A percentile compares a stretch with the other conserved stretches of the same genome.
Conservation (phyloP, 2,113 vertebrate species). For the Microcebus ravelobensis region DNA sequence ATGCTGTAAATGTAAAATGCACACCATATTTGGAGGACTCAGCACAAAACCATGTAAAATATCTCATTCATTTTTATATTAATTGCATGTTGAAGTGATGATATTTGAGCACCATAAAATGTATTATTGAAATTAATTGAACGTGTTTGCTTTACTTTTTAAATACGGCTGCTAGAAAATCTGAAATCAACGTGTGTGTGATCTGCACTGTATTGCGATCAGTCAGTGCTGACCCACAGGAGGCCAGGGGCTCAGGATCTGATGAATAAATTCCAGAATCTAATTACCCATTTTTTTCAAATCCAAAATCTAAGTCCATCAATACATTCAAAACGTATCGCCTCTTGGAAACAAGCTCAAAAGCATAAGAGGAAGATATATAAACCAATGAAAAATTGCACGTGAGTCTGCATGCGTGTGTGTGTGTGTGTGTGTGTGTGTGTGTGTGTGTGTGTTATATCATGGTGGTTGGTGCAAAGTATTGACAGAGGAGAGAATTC, state of each 20-base stretch:
- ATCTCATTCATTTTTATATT: neutral
- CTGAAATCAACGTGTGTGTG: neutral
- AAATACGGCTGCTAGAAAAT: neutral
- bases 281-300: neutral
- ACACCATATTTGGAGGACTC: neutral
- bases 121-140: neutral
- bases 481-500: neutral
- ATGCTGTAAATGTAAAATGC: neutral
- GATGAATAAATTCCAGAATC: neutral
- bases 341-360: neutral
- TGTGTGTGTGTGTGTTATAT: neutral
- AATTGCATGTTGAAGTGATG: neutral
- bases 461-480: neutral
- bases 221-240: neutral
- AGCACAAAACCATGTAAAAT: neutral
- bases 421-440: neutral
- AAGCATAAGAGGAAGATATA: neutral
- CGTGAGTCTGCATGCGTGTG: too few relatives aligned
- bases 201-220: neutral
- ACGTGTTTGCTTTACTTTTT: neutral
- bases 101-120: neutral
- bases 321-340: neutral
- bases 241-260: neutral
- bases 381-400: neutral
- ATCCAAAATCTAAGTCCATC: neutral